Base-by-base conservation (phyloP, 1,140 invertebrate genomes). In the Drosophila orena region DNA sequence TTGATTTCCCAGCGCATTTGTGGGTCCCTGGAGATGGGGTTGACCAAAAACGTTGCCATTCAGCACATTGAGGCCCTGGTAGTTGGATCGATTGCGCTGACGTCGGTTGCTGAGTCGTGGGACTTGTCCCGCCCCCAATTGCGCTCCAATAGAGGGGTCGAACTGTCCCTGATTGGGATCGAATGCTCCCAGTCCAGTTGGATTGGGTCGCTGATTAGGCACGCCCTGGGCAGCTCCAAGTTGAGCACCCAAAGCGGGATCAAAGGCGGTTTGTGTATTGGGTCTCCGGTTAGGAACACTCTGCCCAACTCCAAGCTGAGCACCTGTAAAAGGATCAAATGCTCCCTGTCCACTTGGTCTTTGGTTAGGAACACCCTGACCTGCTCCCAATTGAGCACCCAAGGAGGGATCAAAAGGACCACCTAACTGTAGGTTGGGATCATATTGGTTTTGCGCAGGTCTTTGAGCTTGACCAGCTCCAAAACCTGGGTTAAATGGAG, bases 41-140 rank as follows among this genome's bases (percentile, higher is more conserved):
- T 80, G 84, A 0, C 84, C 84, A 47, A 80, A 79, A 0, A 89
- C 79, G 42, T 83, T 71, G n/a, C 84, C 84, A 11, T 50, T 59
- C 3, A 89, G 53, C 5, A 89, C 84, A 53, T 89, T 89, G 1
- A 89, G 46, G 3, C 84, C 84, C n/a, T 89, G 84, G 46, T 84
- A 89, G n/a, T 89, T 89, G 57, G 79, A 66, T 4, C 84, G 84
- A 60, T 79, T 88, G 8, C 65, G 59, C 0, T 27, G 68, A 17
- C 79, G 83, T 12, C 79, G 60, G 20, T 58, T 64, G 50, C 49
- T 66, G 0, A 77, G 35, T 0, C 75, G 69, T 4, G 42, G 55
- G 7, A 60, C 34, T 53, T 75, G 72, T 8, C 60, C 73, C 1
- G 43, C 46, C 3, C 47, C 71, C 27, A 75, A 12, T 37, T 77